Conservation (phyloP, 1,140 invertebrate genomes). For the Calycopis cecrops region DNA sequence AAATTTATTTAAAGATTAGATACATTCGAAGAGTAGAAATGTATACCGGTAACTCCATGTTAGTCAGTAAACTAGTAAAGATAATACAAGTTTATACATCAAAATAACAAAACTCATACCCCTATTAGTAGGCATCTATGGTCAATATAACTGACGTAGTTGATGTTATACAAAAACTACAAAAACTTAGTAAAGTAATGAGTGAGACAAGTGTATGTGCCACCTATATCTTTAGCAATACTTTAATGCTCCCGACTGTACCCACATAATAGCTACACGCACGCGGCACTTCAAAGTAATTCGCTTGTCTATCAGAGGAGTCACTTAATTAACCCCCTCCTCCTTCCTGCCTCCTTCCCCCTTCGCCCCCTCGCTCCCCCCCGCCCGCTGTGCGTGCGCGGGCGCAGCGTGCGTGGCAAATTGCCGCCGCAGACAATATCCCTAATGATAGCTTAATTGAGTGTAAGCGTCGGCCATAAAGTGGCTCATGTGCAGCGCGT, state of each 20-base stretch:
- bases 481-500: neutral
- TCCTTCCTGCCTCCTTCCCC: neutral
- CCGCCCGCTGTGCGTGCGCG: slow-evolving; percentile 15
- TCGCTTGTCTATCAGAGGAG: slow-evolving; percentile 23
- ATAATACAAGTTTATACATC: no score
- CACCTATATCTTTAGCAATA: no score
- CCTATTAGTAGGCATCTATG: no score
- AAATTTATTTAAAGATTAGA: no score
- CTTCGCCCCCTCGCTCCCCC: neutral
- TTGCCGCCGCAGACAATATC: slow-evolving; percentile 23
- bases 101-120: no score
- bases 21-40: no score
- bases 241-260: neutral
- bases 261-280: neutral
- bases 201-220: no score
- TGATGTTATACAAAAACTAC: no score
- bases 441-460: slow-evolving; percentile 34
- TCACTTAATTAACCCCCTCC: slow-evolving; percentile 18
- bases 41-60: no score
- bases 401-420: slow-evolving; percentile 26
- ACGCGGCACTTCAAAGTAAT: slow-evolving; percentile 26
- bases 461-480: slow-evolving; percentile 8
- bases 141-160: no score
- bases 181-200: no score
- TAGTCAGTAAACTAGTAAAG: no score